Base-by-base conservation (phyloP, 35 echinoderm and acorn worm species). In the Lytechinus pictus region DNA sequence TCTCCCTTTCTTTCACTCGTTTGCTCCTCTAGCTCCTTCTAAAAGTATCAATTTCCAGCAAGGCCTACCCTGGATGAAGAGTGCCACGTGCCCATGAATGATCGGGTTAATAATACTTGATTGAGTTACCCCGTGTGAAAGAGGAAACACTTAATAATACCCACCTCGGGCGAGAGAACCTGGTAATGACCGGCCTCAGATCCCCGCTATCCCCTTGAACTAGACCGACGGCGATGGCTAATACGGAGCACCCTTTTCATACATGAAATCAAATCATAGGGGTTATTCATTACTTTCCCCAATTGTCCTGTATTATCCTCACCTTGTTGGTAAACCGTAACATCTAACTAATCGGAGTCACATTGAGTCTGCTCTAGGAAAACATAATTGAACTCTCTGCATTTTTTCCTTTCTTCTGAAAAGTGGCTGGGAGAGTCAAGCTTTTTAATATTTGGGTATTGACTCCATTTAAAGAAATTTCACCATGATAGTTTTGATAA, bases 101-200 rank as follows among this genome's bases (percentile, higher is more conserved):
- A 90, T 90, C 29, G 88, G 29, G 88, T 90, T 90, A 90, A 90
- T 90, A 44, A 90, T 54, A 33, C 52, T 54, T 90, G 88, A 90
- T 90, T 90, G 88, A 54, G 52, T 54, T 90, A 21, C 28, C 88
- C 52, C 88, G 52, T 90, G 88, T 44, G 88, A 54, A 52, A 90
- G 28, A 90, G 88, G 88, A 90, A 90, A 90, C 88, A 90, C 88
- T 90, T 90, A 44, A 90, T 90, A 90, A 90, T 90, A 90, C 28
- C 52, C 88, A 90, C 88, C 88, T 54, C 88, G 88, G 52, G 88
- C 88, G 88, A 90, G 28, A 90, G 28, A 90, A 90, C 88, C 88
- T 54, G 88, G 52, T 90, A 90, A 90, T 90, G 52, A 90, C 88
- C 29, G 88, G 28, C 28, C 52, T 44, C 29, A 90, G 88, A 90